phyloP scores from a whole-genome alignment of 2,113 vertebrate genomes.

The Phasianus colchicus region DNA sequence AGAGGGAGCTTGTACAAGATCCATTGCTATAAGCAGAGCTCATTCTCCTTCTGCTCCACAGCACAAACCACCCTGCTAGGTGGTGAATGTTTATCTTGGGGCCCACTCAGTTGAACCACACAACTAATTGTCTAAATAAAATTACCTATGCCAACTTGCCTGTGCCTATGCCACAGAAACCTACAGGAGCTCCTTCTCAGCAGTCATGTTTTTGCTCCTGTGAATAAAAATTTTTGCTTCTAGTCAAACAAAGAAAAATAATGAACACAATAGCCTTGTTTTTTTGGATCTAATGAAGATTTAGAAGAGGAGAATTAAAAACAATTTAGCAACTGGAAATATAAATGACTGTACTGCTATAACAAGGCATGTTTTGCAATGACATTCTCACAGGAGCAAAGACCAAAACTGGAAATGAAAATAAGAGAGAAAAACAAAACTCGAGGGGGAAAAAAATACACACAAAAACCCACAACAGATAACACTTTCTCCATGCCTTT shows the following conservation, averaged over 20 bases:
- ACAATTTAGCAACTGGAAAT: background rate
- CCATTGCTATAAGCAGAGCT: background rate
- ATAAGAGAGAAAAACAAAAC: background rate
- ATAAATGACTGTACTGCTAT: background rate
- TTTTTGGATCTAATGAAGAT: background rate
- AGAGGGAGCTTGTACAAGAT: background rate
- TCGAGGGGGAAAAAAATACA: background rate
- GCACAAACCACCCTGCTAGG: background rate
- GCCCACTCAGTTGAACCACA: background rate
- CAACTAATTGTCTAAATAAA: background rate
- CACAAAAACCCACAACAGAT: background rate
- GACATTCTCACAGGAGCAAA: background rate
- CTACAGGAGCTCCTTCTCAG: background rate
- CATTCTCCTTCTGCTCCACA: background rate
- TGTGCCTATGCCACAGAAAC: background rate
- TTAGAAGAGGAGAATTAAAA: background rate
- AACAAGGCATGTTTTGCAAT: background rate
- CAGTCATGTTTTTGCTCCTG: background rate
- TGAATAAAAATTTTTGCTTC: background rate
- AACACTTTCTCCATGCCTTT: background rate
- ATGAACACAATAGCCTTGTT: background rate
- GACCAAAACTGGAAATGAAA: conserved; percentile 54
- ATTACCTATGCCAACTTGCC: background rate
- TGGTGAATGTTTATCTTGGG: background rate
- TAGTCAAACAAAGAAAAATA: background rate